phyloP scores from a whole-genome alignment of 2,113 vertebrate species.

The Notiomystis cincta region DNA sequence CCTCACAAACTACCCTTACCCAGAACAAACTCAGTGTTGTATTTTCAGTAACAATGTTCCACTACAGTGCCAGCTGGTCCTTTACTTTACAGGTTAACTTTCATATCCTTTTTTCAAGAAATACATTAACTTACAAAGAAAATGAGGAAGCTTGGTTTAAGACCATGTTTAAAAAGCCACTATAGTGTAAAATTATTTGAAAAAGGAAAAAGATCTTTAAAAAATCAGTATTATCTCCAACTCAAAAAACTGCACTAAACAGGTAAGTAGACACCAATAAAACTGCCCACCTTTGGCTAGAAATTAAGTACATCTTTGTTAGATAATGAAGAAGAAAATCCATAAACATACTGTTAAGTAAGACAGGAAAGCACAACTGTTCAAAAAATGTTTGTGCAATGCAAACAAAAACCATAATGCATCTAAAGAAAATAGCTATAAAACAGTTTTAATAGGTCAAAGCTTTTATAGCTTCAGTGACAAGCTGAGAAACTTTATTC shows the following conservation, averaged over 20 bases:
- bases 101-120: not conserved
- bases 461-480: not conserved
- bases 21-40: fast-evolving
- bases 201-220: not conserved
- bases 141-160: not conserved
- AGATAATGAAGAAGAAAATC: not conserved
- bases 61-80: not conserved
- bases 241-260: not conserved
- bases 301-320: not conserved
- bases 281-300: not conserved
- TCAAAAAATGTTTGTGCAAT: not conserved
- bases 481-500: not conserved
- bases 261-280: not conserved
- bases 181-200: not conserved
- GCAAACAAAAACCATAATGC: not conserved
- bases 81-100: not conserved
- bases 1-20: not conserved
- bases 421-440: not conserved
- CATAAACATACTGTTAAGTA: not conserved
- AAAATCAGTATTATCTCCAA: not conserved
- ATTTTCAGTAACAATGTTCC: not conserved
- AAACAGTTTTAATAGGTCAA: not conserved
- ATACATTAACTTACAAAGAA: not conserved
- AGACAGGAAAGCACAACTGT: not conserved
- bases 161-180: not conserved